phyloP scores from a whole-genome alignment of 2,113 vertebrate genomes.

The Onychostoma macrolepis region DNA sequence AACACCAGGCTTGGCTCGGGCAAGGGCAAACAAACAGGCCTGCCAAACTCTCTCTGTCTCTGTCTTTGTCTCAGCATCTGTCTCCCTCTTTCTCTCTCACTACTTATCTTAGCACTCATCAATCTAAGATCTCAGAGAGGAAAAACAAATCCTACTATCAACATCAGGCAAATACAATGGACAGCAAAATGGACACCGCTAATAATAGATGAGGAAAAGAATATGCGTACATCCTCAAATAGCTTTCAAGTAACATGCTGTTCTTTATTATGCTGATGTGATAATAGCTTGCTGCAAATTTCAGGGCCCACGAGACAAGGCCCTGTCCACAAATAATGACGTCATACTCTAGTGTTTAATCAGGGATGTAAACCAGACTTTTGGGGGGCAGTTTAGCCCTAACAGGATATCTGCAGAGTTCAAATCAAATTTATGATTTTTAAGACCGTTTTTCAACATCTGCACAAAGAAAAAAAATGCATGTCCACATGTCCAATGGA shows the following conservation, averaged over 20 bases:
- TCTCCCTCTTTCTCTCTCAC: conserved; percentile 23
- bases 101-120: conserved; percentile 31
- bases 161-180: conserved; percentile 20
- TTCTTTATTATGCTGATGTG: not conserved
- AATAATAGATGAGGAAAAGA: not conserved
- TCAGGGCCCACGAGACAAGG: not conserved
- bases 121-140: conserved; percentile 12
- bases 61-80: conserved; percentile 20
- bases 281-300: not conserved
- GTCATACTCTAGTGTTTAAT: not conserved
- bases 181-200: not conserved
- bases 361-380: not conserved
- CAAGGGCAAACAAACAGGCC: conserved; percentile 53
- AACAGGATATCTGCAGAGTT: not conserved
- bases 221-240: not conserved
- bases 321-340: not conserved
- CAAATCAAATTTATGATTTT: not conserved
- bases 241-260: not conserved
- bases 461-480: not conserved
- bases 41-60: conserved; percentile 46
- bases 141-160: conserved; percentile 2
- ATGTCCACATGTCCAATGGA: not conserved
- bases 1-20: conserved; percentile 45
- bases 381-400: not conserved
- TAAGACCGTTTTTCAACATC: not conserved